phyloP scores from a whole-genome alignment of 1,140 invertebrate genomes.

The Mamestra configurata region DNA sequence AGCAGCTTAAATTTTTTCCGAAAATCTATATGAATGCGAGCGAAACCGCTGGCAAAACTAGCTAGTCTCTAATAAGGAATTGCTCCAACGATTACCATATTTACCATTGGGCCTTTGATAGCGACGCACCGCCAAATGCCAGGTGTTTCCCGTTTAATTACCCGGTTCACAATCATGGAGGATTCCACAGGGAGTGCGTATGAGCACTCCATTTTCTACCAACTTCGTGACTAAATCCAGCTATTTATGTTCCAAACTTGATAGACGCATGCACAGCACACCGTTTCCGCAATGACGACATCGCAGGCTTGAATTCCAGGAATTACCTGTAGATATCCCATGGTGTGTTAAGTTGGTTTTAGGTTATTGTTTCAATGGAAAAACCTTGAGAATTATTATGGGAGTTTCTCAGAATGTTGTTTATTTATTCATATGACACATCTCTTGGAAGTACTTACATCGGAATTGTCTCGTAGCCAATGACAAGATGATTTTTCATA shows the following conservation, averaged over 20 bases:
- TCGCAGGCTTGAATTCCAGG: slow-evolving; percentile 46
- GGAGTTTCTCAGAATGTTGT: neutral
- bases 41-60: too few relatives aligned
- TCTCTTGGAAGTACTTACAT: neutral
- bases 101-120: too few relatives aligned
- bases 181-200: neutral
- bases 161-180: too few relatives aligned
- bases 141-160: too few relatives aligned
- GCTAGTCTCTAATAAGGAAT: too few relatives aligned
- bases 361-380: slow-evolving; percentile 22
- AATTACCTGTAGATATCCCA: slow-evolving; percentile 36
- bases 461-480: neutral
- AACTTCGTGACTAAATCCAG: slow-evolving; percentile 52
- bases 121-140: too few relatives aligned
- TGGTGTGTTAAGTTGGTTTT: slow-evolving; percentile 22
- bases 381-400: slow-evolving; percentile 15
- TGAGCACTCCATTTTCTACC: slow-evolving; percentile 39
- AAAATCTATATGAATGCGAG: too few relatives aligned
- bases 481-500: neutral
- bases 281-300: slow-evolving; percentile 63
- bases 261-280: slow-evolving; percentile 67
- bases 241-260: slow-evolving; percentile 66
- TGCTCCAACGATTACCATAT: too few relatives aligned
- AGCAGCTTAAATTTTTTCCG: too few relatives aligned
- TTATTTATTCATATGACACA: neutral